Evolutionary conservation across 1,140 invertebrate species (phyloP).

Genomic region (Temnothorax curvispinosus): DNA sequence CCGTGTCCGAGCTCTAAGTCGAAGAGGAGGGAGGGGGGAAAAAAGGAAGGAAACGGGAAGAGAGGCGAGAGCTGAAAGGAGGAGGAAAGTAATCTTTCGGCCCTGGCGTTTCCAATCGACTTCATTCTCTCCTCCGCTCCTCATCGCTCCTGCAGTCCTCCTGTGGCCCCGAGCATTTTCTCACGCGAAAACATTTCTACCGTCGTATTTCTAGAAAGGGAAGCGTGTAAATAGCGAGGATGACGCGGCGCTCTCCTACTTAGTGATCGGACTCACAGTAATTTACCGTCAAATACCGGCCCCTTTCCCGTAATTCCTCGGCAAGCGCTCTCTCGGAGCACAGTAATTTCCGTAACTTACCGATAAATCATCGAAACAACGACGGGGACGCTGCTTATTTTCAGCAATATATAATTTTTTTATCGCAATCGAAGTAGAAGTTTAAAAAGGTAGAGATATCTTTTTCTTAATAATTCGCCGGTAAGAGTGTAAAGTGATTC

Average conservation of each 20-base stretch:
- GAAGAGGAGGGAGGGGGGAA: not conserved
- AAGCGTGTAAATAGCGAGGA: conserved; percentile 56
- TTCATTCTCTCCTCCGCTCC: conserved; percentile 68
- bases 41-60: not conserved
- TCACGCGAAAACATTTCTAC: conserved; percentile 74
- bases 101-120: conserved; percentile 80
- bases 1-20: conserved; percentile 51
- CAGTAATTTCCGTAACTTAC: conserved; percentile 43
- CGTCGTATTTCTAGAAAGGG: conserved; percentile 60
- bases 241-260: conserved; percentile 50
- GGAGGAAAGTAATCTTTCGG: conserved; percentile 75
- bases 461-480: not conserved
- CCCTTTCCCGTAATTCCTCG: conserved; percentile 46
- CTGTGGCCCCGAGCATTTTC: conserved; percentile 67
- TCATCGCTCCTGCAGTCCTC: conserved; percentile 13
- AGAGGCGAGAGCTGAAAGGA: conserved; percentile 40
- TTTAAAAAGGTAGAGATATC: not conserved
- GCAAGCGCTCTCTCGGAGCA: not conserved
- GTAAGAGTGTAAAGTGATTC: not conserved
- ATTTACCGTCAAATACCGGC: conserved; percentile 54
- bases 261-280: conserved; percentile 49
- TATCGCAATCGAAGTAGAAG: not conserved
- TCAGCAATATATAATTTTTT: conserved; percentile 17
- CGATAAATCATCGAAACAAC: conserved; percentile 36
- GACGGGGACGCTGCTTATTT: conserved; percentile 8